These are phyloP conservation scores for Colostygia pectinataria DNA, from an alignment of 2,888 invertebrate species.

Conservation along the genomic window DNA sequence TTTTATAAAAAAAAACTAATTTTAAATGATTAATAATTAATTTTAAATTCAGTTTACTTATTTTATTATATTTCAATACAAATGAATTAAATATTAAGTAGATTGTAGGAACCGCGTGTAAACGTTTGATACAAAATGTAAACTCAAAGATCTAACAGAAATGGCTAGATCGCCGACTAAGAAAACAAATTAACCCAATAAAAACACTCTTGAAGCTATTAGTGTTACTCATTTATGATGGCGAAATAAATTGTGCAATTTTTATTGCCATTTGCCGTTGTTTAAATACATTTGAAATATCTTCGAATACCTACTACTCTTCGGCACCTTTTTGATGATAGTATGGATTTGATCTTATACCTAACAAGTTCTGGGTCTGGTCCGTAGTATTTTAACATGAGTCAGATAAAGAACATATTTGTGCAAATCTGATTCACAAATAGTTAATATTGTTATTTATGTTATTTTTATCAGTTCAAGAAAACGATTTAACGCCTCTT, in stretches of 20 bases:
- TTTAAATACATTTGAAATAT: too few relatives aligned
- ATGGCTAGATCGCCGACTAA: slow-evolving; percentile 46
- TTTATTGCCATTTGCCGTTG: too few relatives aligned
- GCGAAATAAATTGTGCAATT: slow-evolving; percentile 5
- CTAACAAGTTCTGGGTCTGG: neutral
- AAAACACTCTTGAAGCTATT: neutral
- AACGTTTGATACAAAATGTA: too few relatives aligned
- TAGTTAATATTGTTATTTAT: slow-evolving; percentile 29
- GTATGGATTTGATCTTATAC: slow-evolving; percentile 2
- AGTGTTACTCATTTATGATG: slow-evolving; percentile 9
- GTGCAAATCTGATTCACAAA: slow-evolving; percentile 23
- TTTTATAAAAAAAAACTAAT: too few relatives aligned
- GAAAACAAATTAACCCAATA: slow-evolving; percentile 60
- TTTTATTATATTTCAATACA: too few relatives aligned
- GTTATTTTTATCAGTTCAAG: slow-evolving; percentile 29
- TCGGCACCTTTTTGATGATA: slow-evolving; percentile 13
- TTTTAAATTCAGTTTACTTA: neutral
- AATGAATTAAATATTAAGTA: too few relatives aligned
- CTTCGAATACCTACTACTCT: neutral
- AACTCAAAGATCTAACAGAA: slow-evolving; percentile 14
- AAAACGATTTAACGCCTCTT: slow-evolving; percentile 28
- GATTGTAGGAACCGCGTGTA: too few relatives aligned
- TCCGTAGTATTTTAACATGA: slow-evolving; percentile 29
- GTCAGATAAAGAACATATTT: slow-evolving; percentile 37
- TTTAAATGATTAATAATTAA: too few relatives aligned